Evolutionary conservation across 1,140 invertebrate genomes (phyloP), one percentile per base, ranked within the genome.

Genomic region (Sitophilus oryzae): DNA sequence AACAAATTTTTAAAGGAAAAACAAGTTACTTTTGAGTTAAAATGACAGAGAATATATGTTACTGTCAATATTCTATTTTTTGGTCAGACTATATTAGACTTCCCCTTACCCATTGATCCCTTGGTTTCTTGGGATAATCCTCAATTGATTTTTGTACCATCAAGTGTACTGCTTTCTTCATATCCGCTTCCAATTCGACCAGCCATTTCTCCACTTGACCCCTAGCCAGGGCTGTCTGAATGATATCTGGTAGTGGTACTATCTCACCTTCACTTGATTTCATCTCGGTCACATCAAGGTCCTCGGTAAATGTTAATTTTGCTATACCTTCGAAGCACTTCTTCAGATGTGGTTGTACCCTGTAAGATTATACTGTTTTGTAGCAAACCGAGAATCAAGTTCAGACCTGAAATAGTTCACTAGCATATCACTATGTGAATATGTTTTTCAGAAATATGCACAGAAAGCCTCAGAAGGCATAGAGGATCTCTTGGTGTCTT

Each of bases 181-280:
- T 98, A 37, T 83, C 79, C n/a, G 64, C 70, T 73, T 98, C 95
- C 18, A 98, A 74, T 66, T 97, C 88, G 1, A 93, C 70, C 2
- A 98, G 76, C 95, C 95, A 98, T 76, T 96, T 96, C 73, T 98
- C 96, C 0, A 98, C 95, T 73, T 93, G 90, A 45, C 95, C 93
- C 65, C 90, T 78, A n/a, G 93, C 91, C 50, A 85, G 83, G 1
- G 80, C 80, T 0, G 94, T 97, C 41, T 89, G 89, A 57, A 98
- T 93, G 3, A 83, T 74, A 41, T 88, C 82, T 11, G 84, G 83
- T 1, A 96, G 74, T 16, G 74, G 64, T 11, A 98, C 86, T 21
- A 84, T 74, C 74, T 98, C 95, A 16, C 82, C 86, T 71, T 96
- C 92, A 49, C 84, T 87, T 3, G 93, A 96, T 66, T 82, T 85